phyloP scores from a whole-genome alignment of 2,888 invertebrate genomes.

The Lymantria dispar region DNA sequence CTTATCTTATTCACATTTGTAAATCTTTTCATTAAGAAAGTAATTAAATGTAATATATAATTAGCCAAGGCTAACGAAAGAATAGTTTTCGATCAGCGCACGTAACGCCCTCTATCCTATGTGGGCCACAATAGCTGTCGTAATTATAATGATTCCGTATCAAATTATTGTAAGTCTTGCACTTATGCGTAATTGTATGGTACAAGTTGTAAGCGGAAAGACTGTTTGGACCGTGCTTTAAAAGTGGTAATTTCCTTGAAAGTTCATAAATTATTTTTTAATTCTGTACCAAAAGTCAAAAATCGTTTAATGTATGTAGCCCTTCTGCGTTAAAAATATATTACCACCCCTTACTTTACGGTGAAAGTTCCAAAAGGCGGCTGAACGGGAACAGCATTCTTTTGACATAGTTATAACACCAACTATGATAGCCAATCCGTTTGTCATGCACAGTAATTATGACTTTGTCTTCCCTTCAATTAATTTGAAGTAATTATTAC shows the following conservation, averaged over 20 bases:
- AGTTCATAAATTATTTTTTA: too few species aligned
- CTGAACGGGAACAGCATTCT: too few species aligned
- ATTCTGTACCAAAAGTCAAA: too few species aligned
- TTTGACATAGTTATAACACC: too few species aligned
- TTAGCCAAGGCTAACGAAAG: conserved; percentile 19
- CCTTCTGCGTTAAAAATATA: too few species aligned
- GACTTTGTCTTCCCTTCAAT: too few species aligned
- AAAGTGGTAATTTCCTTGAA: neutral
- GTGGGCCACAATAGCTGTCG: conserved; percentile 42
- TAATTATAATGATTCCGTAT: conserved; percentile 53
- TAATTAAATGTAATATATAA: conserved; percentile 19
- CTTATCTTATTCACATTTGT: neutral
- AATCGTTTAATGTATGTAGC: too few species aligned
- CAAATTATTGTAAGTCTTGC: conserved; percentile 49
- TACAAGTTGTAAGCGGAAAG: neutral
- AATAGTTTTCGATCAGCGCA: conserved; percentile 22
- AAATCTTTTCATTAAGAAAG: neutral
- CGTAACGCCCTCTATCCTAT: conserved; percentile 33
- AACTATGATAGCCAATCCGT: too few species aligned
- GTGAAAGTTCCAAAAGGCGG: too few species aligned
- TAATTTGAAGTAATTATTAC: too few species aligned
- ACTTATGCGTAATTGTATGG: conserved; percentile 22
- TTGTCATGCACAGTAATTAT: too few species aligned
- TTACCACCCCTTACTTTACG: too few species aligned
- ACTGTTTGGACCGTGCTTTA: neutral